Base-by-base conservation (phyloP, 2,888 invertebrate genomes). In the Empis livida region DNA sequence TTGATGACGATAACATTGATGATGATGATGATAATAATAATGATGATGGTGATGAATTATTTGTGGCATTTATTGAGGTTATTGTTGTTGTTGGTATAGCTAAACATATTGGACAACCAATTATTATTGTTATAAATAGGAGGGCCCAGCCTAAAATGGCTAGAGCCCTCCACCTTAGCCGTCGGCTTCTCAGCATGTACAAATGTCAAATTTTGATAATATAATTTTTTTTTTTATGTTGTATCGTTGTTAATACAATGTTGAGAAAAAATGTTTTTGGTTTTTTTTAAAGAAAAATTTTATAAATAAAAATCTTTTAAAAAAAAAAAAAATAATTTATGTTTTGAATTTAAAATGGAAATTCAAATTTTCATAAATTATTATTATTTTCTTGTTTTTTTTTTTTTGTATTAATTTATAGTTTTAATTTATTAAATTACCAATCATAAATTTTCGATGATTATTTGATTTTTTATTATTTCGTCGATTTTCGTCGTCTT, bases 101-200 rank as follows among this genome's bases (percentile, higher is more conserved):
- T 56, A 63, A 49, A 59, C 64, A 59, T 61, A 57, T 56, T 55
- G 61, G 61, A 67, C 67, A 67, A 56, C 63, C 60, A 55, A 64
- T 60, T 50, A 65, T 60, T 53, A 64, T 59, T 60, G 65, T 46
- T 23, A 35, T 17, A 44, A 41, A 60, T 52, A 68, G 68, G 68
- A 70, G 67, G 67, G 68, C 68, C 62, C 41, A 41, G 52, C 67
- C 67, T 61, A 66, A 64, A 65, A 64, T 59, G 57, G 71, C 71
- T 61, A 70, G 71, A 70, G 71, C 70, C 64, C 65, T 62, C 63
- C 64, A 62, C 57, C 60, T 60, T 58, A 63, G 59, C 56, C 64
- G 64, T 56, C 59, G 64, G 59, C 61, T 66, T 61, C 61, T 65
- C 61, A 64, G 63, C 67, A 69, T 66, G 61, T 62, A 65, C 61